These are phyloP conservation scores for Halictus quadricinctus DNA, from an alignment of 2,888 invertebrate species.

Conservation along the genomic window DNA sequence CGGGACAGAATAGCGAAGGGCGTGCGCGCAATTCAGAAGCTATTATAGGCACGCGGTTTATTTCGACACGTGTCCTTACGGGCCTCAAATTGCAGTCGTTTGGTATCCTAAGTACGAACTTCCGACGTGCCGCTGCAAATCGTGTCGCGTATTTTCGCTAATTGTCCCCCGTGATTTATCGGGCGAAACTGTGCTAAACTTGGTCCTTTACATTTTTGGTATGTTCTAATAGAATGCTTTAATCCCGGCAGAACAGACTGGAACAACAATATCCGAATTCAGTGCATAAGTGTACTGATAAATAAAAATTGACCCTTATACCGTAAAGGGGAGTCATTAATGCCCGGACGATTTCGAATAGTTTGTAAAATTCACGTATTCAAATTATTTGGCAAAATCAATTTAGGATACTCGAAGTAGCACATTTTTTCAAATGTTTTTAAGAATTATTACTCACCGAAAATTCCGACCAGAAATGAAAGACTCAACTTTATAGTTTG, in stretches of 20 bases:
- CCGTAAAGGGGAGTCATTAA: neutral
- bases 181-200: neutral
- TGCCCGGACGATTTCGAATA: neutral
- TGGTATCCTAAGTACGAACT: constrained; percentile 63
- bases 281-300: neutral
- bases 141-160: constrained; percentile 27
- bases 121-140: constrained; percentile 56
- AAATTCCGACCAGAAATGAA: too few relatives aligned
- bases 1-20: constrained; percentile 66
- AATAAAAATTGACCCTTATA: neutral
- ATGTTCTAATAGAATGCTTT: neutral
- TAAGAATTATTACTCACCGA: too few relatives aligned
- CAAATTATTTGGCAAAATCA: too few relatives aligned
- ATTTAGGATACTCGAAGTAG: too few relatives aligned
- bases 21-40: constrained; percentile 71
- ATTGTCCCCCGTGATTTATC: constrained; percentile 53
- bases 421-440: too few relatives aligned
- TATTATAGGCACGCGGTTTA: constrained; percentile 76
- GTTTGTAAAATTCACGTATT: too few relatives aligned
- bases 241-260: neutral
- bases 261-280: neutral
- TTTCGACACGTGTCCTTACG: constrained; percentile 78
- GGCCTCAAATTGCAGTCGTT: constrained; percentile 77
- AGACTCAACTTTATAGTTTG: too few relatives aligned
- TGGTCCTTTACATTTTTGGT: neutral